phyloP scores from a whole-genome alignment of 2,888 invertebrate genomes.

The Belgica antarctica region DNA sequence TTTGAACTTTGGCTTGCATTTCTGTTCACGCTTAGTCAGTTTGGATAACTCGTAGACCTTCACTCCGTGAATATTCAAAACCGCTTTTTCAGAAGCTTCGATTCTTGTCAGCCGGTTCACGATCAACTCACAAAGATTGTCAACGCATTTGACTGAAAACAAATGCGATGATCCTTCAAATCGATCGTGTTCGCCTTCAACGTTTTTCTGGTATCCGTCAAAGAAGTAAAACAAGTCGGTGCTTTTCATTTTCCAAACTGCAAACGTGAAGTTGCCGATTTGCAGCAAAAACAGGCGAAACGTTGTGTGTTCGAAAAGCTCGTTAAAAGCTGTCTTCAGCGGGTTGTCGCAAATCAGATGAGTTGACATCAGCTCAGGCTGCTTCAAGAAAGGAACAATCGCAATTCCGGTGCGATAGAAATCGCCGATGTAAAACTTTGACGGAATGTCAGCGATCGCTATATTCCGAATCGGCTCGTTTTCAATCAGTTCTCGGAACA shows the following conservation, averaged over 20 bases:
- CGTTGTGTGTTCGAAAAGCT: conserved; percentile 47
- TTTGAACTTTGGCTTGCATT: not conserved
- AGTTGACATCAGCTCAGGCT: conserved; percentile 51
- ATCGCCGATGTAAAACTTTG: conserved; percentile 54
- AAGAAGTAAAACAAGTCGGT: conserved; percentile 63
- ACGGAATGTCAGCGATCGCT: conserved; percentile 48
- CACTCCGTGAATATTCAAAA: conserved; percentile 26
- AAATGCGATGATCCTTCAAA: conserved; percentile 49
- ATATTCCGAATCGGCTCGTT: conserved; percentile 50
- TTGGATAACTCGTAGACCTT: conserved; percentile 17
- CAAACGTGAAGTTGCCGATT: conserved; percentile 61
- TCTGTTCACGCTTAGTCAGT: not conserved
- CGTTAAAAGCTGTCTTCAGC: conserved; percentile 48
- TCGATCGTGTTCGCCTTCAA: conserved; percentile 58
- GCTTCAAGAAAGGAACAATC: conserved; percentile 49
- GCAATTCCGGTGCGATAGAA: conserved; percentile 49
- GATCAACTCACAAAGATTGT: conserved; percentile 15
- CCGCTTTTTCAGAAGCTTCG: not conserved
- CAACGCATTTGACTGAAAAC: not conserved
- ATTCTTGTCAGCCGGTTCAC: not conserved
- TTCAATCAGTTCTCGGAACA: conserved; percentile 51
- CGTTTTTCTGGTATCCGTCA: conserved; percentile 65
- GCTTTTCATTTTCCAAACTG: conserved; percentile 58
- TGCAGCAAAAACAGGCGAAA: conserved; percentile 53
- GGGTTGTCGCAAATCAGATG: conserved; percentile 49